Conservation (phyloP, 2,113 vertebrate species). For the Pelecanoides urinatrix region DNA sequence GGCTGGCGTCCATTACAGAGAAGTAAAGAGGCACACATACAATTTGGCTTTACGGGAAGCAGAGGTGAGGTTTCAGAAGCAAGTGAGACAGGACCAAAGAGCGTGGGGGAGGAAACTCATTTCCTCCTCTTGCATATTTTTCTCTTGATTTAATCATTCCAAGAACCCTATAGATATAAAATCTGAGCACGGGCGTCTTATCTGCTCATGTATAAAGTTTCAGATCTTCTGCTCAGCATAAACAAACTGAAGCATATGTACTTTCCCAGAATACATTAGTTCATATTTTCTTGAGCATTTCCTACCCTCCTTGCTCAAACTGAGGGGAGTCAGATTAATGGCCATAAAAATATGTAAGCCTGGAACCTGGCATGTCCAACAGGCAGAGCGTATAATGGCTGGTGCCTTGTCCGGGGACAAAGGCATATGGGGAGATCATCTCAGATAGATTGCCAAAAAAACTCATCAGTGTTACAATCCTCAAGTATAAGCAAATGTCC, state of each 20-base stretch:
- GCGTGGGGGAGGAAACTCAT: background rate
- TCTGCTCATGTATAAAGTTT: background rate
- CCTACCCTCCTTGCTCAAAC: background rate
- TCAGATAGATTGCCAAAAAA: background rate
- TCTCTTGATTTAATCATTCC: background rate
- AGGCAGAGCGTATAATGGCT: background rate
- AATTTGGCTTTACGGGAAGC: background rate
- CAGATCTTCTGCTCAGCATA: background rate
- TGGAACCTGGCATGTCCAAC: background rate
- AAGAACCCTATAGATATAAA: background rate
- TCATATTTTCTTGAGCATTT: background rate
- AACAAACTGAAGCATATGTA: background rate
- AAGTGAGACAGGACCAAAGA: background rate
- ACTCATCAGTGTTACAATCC: background rate
- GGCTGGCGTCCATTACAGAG: background rate
- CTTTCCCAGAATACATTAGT: background rate
- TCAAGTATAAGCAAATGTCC: background rate
- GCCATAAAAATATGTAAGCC: accelerated
- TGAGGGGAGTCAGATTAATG: background rate
- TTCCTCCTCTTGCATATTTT: background rate
- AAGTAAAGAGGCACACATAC: background rate
- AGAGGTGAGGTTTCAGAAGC: background rate
- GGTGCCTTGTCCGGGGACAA: background rate
- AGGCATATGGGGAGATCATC: background rate
- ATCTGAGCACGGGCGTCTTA: accelerated